Percentiles rank a stretch among this genome's conserved stretches.
Conservation (phyloP, 53 echinoderm and acorn worm genomes). For the Echinarachnius parma region DNA sequence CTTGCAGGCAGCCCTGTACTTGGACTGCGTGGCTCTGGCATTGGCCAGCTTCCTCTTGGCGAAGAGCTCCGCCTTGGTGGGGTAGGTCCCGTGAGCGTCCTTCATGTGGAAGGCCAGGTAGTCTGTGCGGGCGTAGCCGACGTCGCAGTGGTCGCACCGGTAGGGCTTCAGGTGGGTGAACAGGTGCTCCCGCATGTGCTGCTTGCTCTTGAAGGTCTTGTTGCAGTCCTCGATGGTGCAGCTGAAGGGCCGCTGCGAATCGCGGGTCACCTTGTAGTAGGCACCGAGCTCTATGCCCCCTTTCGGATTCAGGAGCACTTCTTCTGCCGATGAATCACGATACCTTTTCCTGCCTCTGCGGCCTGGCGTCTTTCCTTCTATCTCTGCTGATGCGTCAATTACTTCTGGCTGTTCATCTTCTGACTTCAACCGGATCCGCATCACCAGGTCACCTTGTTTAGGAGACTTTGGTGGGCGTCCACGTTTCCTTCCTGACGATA, state of each 20-base stretch:
- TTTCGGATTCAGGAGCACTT: slow-evolving; percentile 6
- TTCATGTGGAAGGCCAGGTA: slow-evolving; percentile 97
- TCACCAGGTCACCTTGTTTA: slow-evolving; percentile 30
- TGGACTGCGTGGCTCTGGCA: slow-evolving; percentile 76
- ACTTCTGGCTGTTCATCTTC: slow-evolving; percentile 6
- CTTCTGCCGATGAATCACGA: background rate
- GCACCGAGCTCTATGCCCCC: slow-evolving; percentile 52
- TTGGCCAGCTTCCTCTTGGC: slow-evolving; percentile 90
- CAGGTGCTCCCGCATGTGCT: slow-evolving; percentile 97
- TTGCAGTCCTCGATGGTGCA: slow-evolving; percentile 73
- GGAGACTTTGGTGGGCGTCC: slow-evolving; percentile 38
- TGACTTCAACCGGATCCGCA: slow-evolving; percentile 43
- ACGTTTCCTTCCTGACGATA: slow-evolving; percentile 5
- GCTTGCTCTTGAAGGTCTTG: slow-evolving; percentile 88
- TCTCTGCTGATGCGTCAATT: background rate
- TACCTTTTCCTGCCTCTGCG: background rate
- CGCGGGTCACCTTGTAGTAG: slow-evolving; percentile 62
- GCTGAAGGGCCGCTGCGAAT: slow-evolving; percentile 55
- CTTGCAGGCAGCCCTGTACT: slow-evolving; percentile 71
- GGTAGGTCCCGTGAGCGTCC: slow-evolving; percentile 78
- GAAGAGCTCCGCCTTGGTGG: slow-evolving; percentile 76
- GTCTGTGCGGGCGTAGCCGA: slow-evolving; percentile 89
- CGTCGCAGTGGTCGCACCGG: slow-evolving; percentile 79
- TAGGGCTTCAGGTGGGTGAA: slow-evolving; percentile 96
- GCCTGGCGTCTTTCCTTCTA: background rate